Evolutionary conservation across 2,888 invertebrate genomes (phyloP).

Genomic region (Leucoptera coffeella): DNA sequence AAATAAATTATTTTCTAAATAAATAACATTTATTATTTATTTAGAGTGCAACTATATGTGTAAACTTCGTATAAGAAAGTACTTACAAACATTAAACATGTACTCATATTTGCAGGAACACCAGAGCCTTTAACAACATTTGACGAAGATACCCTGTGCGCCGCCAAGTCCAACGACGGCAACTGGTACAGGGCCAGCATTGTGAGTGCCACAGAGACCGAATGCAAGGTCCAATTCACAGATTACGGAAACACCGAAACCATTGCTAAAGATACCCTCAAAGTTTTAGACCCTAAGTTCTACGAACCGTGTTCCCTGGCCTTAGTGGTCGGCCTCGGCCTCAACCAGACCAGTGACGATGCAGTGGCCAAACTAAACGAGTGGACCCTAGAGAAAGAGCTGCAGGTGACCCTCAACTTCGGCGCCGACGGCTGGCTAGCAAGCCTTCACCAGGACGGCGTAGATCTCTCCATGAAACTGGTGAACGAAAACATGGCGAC

Average conservation of each 20-base stretch:
- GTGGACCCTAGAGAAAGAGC: constrained; percentile 41
- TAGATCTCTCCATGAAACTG: constrained; percentile 43
- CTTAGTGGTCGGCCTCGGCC: constrained; percentile 26
- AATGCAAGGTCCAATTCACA: constrained; percentile 49
- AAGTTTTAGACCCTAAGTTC: constrained; percentile 39
- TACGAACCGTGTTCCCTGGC: constrained; percentile 30
- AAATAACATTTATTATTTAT: too few relatives aligned
- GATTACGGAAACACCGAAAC: constrained; percentile 69
- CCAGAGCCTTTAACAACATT: constrained; percentile 29
- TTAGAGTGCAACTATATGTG: too few relatives aligned
- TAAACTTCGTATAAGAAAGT: too few relatives aligned
- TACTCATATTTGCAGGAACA: constrained; percentile 17
- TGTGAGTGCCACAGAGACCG: constrained; percentile 24
- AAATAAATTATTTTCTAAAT: too few relatives aligned
- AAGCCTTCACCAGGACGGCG: constrained; percentile 40
- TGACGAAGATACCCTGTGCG: constrained; percentile 52
- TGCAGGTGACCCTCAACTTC: constrained; percentile 46
- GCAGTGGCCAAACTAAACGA: constrained; percentile 23
- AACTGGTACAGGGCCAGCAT: constrained; percentile 69
- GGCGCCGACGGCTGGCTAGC: constrained; percentile 52
- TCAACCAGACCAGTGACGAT: constrained; percentile 29
- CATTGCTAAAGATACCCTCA: constrained; percentile 33
- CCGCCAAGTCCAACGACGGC: constrained; percentile 54
- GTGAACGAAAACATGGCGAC: constrained; percentile 31
- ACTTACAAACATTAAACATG: too few relatives aligned